These are phyloP conservation scores for Cyanoderma ruficeps DNA, from an alignment of 2,113 vertebrate species.

Conservation along the genomic window DNA sequence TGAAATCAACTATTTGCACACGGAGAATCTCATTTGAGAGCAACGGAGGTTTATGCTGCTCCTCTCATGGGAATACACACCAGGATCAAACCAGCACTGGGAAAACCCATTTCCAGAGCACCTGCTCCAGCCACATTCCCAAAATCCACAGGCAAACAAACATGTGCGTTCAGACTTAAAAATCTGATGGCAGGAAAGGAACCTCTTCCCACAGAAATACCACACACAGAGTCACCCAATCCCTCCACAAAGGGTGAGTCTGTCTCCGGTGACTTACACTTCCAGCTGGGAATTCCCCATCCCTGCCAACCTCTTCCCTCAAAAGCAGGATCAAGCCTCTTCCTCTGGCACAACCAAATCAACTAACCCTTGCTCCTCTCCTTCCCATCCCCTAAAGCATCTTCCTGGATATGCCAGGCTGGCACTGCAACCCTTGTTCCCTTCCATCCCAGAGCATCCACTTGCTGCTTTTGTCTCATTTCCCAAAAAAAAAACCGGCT, in stretches of 20 bases:
- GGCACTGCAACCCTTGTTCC: not conserved
- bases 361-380: not conserved
- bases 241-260: not conserved
- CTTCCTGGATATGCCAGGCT: rapidly evolving
- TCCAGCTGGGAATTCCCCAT: not conserved
- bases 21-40: rapidly evolving
- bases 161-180: not conserved
- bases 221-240: not conserved
- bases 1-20: not conserved
- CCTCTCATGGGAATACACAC: not conserved
- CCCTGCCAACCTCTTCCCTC: not conserved
- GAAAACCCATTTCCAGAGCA: not conserved
- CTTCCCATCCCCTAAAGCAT: not conserved
- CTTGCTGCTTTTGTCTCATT: rapidly evolving
- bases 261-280: not conserved
- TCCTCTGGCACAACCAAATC: rapidly evolving
- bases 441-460: not conserved
- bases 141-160: rapidly evolving
- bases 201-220: rapidly evolving
- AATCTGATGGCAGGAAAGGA: rapidly evolving
- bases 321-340: not conserved
- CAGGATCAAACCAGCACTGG: rapidly evolving
- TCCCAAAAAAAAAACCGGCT: rapidly evolving
- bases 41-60: not conserved
- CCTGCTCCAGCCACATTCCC: not conserved